Evolutionary conservation across 2,797 vertebrate genomes (phyloP).

Genomic region (Meda fulgida): DNA sequence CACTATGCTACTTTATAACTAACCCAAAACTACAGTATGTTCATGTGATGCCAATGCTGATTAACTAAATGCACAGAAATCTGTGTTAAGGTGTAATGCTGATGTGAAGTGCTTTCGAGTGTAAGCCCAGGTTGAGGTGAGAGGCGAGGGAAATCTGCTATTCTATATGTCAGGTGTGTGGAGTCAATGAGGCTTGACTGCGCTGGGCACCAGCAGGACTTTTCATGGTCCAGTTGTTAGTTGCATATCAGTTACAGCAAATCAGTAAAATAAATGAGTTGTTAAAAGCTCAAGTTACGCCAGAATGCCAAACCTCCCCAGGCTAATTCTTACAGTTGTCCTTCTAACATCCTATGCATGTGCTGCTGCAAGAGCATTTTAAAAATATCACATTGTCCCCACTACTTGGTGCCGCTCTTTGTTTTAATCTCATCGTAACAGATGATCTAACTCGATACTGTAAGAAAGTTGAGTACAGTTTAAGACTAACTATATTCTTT

Average conservation of each 20-base stretch:
- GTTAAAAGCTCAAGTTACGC: slow-evolving; percentile 66
- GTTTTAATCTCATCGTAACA: slow-evolving; percentile 8
- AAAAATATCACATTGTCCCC: slow-evolving; percentile 29
- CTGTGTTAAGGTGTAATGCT: slow-evolving; percentile 52
- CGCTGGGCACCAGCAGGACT: slow-evolving; percentile 67
- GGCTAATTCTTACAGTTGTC: slow-evolving; percentile 58
- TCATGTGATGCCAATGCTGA: slow-evolving; percentile 18
- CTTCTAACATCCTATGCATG: slow-evolving; percentile 38
- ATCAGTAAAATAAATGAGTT: slow-evolving; percentile 74
- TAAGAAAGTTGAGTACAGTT: neutral
- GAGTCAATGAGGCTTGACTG: slow-evolving; percentile 66
- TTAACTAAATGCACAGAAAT: slow-evolving; percentile 34
- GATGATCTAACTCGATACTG: neutral
- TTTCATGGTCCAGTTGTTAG: slow-evolving; percentile 69
- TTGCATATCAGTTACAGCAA: slow-evolving; percentile 68
- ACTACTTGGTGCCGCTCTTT: neutral
- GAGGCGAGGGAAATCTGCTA: slow-evolving; percentile 64
- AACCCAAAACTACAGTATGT: slow-evolving; percentile 25
- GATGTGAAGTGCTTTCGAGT: slow-evolving; percentile 49
- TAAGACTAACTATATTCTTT: neutral
- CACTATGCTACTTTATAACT: slow-evolving; percentile 17
- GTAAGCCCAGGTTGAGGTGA: slow-evolving; percentile 41
- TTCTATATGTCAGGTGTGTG: slow-evolving; percentile 66
- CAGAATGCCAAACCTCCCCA: slow-evolving; percentile 62
- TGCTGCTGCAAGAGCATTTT: slow-evolving; percentile 36